Percentiles rank a stretch among this genome's conserved stretches.
Evolutionary conservation across 1,140 invertebrate genomes (phyloP).

Genomic region (Drosophila teissieri): DNA sequence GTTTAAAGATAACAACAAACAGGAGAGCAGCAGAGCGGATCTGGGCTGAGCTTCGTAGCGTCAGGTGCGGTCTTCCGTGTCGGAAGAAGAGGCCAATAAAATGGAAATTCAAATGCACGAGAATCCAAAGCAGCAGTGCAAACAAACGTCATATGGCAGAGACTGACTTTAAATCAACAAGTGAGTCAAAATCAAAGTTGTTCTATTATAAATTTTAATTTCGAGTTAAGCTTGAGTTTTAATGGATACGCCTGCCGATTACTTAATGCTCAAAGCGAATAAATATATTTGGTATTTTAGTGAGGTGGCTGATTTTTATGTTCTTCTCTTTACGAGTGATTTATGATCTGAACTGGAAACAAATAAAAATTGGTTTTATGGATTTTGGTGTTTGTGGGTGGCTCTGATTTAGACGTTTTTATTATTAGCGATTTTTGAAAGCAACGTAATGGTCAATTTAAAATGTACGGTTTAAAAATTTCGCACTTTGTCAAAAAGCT

Average conservation of each 20-base stretch:
- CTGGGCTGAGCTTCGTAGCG: conserved; percentile 6
- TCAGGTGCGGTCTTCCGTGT: conserved; percentile 67
- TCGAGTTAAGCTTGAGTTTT: conserved; percentile 53
- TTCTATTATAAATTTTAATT: conserved; percentile 40
- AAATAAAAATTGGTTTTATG: conserved; percentile 36
- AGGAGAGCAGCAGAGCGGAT: conserved; percentile 13
- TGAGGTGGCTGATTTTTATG: conserved; percentile 18
- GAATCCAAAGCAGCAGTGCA: conserved; percentile 12
- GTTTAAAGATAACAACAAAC: conserved; percentile 43
- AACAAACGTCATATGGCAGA: conserved; percentile 17
- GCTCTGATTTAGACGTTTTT: conserved; percentile 9
- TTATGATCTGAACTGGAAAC: conserved; percentile 20
- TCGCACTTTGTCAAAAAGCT: conserved; percentile 63
- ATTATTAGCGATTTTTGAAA: conserved; percentile 71
- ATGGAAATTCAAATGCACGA: conserved; percentile 22
- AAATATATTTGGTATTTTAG: conserved; percentile 14
- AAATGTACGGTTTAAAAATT: conserved; percentile 62
- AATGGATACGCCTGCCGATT: conserved; percentile 48
- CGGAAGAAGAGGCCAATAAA: conserved; percentile 65
- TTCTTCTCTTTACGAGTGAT: conserved; percentile 38
- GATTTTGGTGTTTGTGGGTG: conserved; percentile 45
- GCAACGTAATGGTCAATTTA: conserved; percentile 61
- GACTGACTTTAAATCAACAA: conserved; percentile 24
- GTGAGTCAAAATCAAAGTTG: conserved; percentile 35
- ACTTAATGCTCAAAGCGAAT: conserved; percentile 35